These are phyloP conservation scores for Meriones psammophilus DNA, from an alignment of 2,797 vertebrate genomes.

Conservation along the genomic window DNA sequence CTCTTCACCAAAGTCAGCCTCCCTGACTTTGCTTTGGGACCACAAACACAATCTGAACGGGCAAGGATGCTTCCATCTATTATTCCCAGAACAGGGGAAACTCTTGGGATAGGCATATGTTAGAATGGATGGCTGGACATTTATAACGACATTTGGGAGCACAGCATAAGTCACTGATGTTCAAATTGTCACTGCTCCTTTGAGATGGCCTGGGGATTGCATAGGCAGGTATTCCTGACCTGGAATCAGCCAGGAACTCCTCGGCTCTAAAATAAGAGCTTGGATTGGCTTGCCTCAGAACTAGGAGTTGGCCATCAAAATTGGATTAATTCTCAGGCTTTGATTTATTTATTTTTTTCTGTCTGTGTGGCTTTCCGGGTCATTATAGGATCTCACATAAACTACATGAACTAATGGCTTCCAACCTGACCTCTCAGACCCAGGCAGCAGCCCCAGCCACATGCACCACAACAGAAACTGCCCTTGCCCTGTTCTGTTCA, in stretches of 20 bases:
- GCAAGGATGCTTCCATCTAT: conserved; percentile 4
- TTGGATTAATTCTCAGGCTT: neutral
- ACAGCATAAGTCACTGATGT: neutral
- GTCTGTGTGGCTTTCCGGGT: neutral
- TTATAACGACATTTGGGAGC: neutral
- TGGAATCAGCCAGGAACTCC: neutral
- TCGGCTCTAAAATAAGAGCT: neutral
- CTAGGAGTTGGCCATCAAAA: neutral
- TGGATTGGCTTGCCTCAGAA: neutral
- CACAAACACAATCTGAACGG: neutral
- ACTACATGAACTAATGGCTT: neutral
- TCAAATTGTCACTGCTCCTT: neutral
- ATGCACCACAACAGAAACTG: neutral
- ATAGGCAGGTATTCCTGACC: neutral
- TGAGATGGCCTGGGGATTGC: neutral
- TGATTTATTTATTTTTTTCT: conserved; percentile 25
- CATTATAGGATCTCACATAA: neutral
- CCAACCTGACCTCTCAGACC: neutral
- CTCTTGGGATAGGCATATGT: neutral
- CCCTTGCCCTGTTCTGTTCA: neutral
- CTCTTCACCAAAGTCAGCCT: neutral
- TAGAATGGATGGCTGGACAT: neutral
- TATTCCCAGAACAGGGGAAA: neutral
- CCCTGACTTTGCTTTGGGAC: neutral
- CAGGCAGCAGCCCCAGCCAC: neutral